A percentile compares a stretch with the other conserved stretches of the same genome.
Evolutionary conservation across 2,113 vertebrate genomes (phyloP).

Genomic region (Candoia aspera): DNA sequence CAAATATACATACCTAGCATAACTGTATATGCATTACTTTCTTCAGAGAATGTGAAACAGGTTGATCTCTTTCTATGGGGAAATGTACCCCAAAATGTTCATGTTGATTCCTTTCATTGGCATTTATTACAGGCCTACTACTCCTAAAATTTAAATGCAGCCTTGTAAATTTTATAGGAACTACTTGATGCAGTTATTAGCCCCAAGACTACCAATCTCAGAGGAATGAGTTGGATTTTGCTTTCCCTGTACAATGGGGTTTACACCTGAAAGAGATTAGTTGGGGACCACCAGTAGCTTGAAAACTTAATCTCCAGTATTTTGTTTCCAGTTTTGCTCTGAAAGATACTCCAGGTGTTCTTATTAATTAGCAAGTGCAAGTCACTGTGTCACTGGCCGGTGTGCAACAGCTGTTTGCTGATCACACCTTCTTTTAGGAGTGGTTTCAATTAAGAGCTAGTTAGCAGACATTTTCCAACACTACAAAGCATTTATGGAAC

Average conservation of each 20-base stretch:
- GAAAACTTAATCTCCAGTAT: constrained; percentile 88
- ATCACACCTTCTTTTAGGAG: constrained; percentile 55
- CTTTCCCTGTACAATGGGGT: constrained; percentile 69
- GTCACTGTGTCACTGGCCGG: constrained; percentile 73
- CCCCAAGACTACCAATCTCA: constrained; percentile 66
- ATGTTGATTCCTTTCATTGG: constrained; percentile 65
- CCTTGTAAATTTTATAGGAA: constrained; percentile 69
- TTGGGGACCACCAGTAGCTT: constrained; percentile 86
- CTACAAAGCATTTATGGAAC: constrained; percentile 53
- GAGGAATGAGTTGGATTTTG: constrained; percentile 63
- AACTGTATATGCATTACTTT: constrained; percentile 71
- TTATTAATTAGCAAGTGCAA: constrained; percentile 78
- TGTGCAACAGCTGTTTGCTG: constrained; percentile 62
- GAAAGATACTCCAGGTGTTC: constrained; percentile 90
- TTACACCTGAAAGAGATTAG: constrained; percentile 98
- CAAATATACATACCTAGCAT: constrained; percentile 61
- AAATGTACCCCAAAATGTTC: constrained; percentile 61
- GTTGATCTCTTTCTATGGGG: constrained; percentile 69
- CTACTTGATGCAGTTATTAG: constrained; percentile 72
- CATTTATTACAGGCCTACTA: constrained; percentile 65
- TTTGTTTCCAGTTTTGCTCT: constrained; percentile 85
- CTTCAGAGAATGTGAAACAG: constrained; percentile 66
- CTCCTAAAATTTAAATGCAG: constrained; percentile 70
- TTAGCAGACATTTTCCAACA: constrained; percentile 58
- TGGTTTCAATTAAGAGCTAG: constrained; percentile 75